Evolutionary conservation across 2,797 vertebrate genomes (phyloP), one percentile per base, ranked within the genome.

Genomic region (Sphenodon punctatus): DNA sequence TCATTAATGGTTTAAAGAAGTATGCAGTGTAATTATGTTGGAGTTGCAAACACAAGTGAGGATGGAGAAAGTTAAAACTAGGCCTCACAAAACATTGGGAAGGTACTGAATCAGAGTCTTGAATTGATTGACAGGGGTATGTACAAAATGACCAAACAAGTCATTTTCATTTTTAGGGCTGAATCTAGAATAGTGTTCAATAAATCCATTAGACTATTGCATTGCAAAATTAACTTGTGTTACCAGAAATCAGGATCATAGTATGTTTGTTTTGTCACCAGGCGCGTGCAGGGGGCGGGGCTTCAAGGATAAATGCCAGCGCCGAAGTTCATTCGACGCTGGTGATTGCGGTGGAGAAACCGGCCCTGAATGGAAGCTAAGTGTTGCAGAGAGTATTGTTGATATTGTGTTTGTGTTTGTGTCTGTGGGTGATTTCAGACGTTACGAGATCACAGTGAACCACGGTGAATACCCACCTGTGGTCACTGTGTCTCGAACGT

Each of bases 11-110:
- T 45, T 66, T 81, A 68, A 76, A 51, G 19, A 4, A n/a, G 49
- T 51, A n/a, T 49, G 14, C 51, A 55, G n/a, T 8, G 82, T 45
- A 61, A 80, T 71, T 58, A 0, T 0, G 78, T 15, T 19, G 65
- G 27, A 46, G 19, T 19, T 78, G 60, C 46, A 70, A 86, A 79
- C 23, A 59, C 13, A 59, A 20, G 23, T 14, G 63, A 27, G 34
- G 17, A 82, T 3, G 67, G 20, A 42, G 13, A 75, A 17, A 56
- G 38, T 25, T 72, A 51, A 70, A 77, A 25, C 3, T 41, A 64
- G 17, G 9, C 7, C 79, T 8, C 27, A 48, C 45, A 10, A 49
- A 2, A 22, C 23, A 38, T 15, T 36, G 74, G 25, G 67, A 76
- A 36, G 63, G 11, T 67, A 15, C 9, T 63, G 68, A 36, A 0